A percentile compares a stretch with the other conserved stretches of the same genome.
These are phyloP conservation scores for Arothron firmamentum DNA, from an alignment of 2,113 vertebrate genomes.

Conservation along the genomic window DNA sequence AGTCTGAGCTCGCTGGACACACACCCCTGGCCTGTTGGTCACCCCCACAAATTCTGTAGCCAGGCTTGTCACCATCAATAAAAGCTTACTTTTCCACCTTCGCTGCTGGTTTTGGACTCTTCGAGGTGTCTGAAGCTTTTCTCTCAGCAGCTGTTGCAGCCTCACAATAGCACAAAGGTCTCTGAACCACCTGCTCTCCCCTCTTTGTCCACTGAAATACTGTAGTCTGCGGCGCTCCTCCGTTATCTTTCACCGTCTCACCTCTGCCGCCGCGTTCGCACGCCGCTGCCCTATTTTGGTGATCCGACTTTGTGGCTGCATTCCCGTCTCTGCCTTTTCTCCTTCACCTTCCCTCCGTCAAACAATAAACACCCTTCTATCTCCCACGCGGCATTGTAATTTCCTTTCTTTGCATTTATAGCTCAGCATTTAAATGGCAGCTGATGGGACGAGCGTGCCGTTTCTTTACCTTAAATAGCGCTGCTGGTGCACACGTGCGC, in stretches of 20 bases:
- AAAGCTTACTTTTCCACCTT: slow-evolving; percentile 2
- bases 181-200: slow-evolving; percentile 63
- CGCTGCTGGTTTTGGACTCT: slow-evolving; percentile 33
- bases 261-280: slow-evolving; percentile 27
- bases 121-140: slow-evolving; percentile 37
- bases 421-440: slow-evolving; percentile 50
- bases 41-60: too few relatives aligned
- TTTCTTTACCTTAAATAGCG: slow-evolving; percentile 60
- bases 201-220: slow-evolving; percentile 57
- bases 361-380: slow-evolving; percentile 58
- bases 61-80: not conserved
- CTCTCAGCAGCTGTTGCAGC: slow-evolving; percentile 60
- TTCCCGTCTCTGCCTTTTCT: slow-evolving; percentile 14
- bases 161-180: slow-evolving; percentile 67
- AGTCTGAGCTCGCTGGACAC: too few relatives aligned
- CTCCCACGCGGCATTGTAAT: slow-evolving; percentile 17
- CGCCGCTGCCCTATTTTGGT: slow-evolving; percentile 50
- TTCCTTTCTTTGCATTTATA: slow-evolving; percentile 63
- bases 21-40: too few relatives aligned
- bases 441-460: slow-evolving; percentile 44
- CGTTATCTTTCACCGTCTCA: slow-evolving; percentile 44
- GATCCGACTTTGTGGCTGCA: slow-evolving; percentile 11
- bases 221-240: slow-evolving; percentile 34
- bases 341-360: slow-evolving; percentile 31
- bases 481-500: slow-evolving; percentile 10